Percentiles rank a stretch among this genome's conserved stretches.
These are phyloP conservation scores for Propsilocerus akamusi DNA, from an alignment of 1,140 invertebrate genomes.

Conservation along the genomic window DNA sequence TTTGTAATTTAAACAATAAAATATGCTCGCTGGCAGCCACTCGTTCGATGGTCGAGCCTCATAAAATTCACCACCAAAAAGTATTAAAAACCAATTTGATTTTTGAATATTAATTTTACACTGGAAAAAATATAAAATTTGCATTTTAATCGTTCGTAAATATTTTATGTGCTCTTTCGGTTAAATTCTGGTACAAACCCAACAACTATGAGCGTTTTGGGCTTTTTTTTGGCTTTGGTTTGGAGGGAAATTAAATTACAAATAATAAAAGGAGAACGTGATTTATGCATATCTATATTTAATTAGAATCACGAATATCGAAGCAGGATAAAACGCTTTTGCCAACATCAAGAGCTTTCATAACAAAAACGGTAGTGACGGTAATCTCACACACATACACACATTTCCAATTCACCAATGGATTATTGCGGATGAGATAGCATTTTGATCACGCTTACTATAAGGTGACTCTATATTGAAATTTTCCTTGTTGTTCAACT, in stretches of 20 bases:
- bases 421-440: neutral
- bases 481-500: too few species aligned
- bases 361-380: too few species aligned
- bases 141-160: too few species aligned
- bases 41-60: neutral
- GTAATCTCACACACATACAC: too few species aligned
- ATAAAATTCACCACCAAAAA: neutral
- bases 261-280: neutral
- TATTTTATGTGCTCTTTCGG: neutral
- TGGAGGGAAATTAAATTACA: neutral
- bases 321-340: neutral
- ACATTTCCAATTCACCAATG: neutral
- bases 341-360: too few species aligned
- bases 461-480: too few species aligned
- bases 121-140: neutral
- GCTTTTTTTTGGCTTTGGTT: neutral
- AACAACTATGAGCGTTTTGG: neutral
- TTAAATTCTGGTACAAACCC: neutral
- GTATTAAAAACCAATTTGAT: neutral
- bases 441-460: neutral
- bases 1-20: constrained; percentile 4
- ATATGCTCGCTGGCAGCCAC: too few species aligned
- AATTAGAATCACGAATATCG: neutral
- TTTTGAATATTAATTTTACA: neutral
- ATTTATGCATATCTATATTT: neutral